Evolutionary conservation across 2,113 vertebrate species (phyloP).

Genomic region (Semnopithecus entellus): DNA sequence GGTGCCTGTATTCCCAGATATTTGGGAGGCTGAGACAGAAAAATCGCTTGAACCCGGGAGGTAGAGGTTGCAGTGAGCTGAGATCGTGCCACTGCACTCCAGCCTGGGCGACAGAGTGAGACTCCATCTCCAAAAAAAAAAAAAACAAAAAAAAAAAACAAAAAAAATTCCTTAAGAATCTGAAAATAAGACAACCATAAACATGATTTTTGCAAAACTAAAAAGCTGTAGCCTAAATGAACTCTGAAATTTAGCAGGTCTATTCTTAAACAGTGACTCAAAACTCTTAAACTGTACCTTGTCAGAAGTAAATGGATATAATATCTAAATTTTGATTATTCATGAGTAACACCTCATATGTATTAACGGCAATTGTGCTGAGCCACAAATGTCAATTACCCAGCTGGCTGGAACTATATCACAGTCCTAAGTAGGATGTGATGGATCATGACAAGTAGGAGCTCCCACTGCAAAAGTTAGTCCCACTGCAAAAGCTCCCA

Average conservation of each 20-base stretch:
- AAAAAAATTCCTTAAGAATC: not conserved
- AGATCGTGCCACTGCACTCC: not conserved
- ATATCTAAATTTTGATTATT: not conserved
- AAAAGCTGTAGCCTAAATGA: not conserved
- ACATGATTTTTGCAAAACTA: not conserved
- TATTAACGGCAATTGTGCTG: not conserved
- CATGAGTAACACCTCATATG: not conserved
- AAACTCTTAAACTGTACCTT: not conserved
- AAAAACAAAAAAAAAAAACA: accelerated
- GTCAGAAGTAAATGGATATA: not conserved
- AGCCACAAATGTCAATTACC: not conserved
- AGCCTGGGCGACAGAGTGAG: not conserved
- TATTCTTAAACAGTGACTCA: not conserved
- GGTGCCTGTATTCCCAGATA: not conserved
- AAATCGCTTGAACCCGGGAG: too few species aligned
- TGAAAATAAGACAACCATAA: not conserved
- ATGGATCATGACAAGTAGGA: not conserved
- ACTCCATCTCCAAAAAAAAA: not conserved
- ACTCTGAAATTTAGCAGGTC: not conserved
- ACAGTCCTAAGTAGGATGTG: not conserved
- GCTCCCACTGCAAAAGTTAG: not conserved
- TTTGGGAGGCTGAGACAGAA: not conserved
- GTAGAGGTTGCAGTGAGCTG: too few species aligned
- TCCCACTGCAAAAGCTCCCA: not conserved
- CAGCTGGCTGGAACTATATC: not conserved